Conservation (phyloP, 1,140 invertebrate species). For the Ips typographus region DNA sequence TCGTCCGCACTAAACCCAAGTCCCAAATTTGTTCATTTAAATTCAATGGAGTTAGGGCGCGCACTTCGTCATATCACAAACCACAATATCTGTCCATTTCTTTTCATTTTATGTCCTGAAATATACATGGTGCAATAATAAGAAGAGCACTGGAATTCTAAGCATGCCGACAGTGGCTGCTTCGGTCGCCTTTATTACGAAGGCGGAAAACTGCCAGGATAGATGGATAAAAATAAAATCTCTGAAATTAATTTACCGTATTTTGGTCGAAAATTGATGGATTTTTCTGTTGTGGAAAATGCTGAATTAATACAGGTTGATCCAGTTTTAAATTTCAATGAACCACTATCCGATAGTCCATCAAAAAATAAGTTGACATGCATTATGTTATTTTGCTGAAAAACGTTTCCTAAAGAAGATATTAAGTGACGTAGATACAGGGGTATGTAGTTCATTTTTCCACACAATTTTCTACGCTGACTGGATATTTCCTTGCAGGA, state of each 20-base stretch:
- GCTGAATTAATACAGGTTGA: too few relatives aligned
- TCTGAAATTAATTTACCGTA: background rate
- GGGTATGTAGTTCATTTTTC: too few relatives aligned
- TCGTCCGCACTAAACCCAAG: slow-evolving; percentile 3
- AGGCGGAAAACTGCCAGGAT: slow-evolving; percentile 11
- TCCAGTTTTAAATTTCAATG: too few relatives aligned
- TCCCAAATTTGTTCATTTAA: slow-evolving; percentile 44
- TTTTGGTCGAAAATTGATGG: too few relatives aligned
- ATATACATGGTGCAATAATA: slow-evolving; percentile 48
- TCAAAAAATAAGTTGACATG: too few relatives aligned
- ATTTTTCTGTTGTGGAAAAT: too few relatives aligned
- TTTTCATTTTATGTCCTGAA: slow-evolving; percentile 43
- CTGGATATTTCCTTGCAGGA: too few relatives aligned
- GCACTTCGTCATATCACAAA: slow-evolving; percentile 42
- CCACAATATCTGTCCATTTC: slow-evolving; percentile 45
- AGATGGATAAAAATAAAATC: slow-evolving; percentile 12
- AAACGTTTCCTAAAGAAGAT: too few relatives aligned
- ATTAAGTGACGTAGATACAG: too few relatives aligned
- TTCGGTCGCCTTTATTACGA: slow-evolving; percentile 29
- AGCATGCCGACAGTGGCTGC: slow-evolving; percentile 39
- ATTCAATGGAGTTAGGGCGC: slow-evolving; percentile 38
- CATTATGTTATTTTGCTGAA: too few relatives aligned
- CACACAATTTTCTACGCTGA: too few relatives aligned
- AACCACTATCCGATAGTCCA: too few relatives aligned
- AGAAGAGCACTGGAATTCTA: slow-evolving; percentile 41